phyloP scores from a whole-genome alignment of 2,113 vertebrate species.

The Trogon melanurus region DNA sequence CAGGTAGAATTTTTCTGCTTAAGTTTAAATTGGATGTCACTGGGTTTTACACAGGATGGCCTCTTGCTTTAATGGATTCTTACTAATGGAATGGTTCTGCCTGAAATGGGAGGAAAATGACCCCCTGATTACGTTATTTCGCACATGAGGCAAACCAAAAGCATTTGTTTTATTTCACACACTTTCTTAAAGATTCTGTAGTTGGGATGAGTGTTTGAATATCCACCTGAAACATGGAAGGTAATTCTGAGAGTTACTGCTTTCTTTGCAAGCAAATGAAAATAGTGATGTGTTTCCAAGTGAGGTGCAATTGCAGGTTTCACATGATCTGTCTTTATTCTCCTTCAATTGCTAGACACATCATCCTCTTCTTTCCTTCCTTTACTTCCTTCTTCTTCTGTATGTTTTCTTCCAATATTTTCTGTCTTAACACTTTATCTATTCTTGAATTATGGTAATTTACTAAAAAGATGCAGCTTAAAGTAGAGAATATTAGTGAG shows the following conservation, averaged over 20 bases:
- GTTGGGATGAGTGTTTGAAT: background rate
- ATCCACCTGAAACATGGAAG: background rate
- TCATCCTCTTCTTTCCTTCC: background rate
- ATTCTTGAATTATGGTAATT: background rate
- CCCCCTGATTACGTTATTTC: background rate
- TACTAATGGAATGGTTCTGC: slow-evolving; percentile 14
- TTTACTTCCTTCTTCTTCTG: background rate
- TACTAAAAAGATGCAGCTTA: background rate
- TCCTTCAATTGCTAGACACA: background rate
- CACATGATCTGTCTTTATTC: background rate
- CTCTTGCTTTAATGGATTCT: background rate
- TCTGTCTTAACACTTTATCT: background rate
- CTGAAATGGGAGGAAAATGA: background rate
- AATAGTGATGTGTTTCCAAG: background rate
- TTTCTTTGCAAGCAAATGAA: background rate
- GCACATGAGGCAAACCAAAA: background rate
- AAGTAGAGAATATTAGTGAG: background rate
- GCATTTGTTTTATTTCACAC: background rate
- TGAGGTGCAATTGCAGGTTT: background rate
- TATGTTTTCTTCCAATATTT: background rate
- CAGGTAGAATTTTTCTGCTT: background rate
- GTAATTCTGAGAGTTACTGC: background rate
- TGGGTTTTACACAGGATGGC: background rate
- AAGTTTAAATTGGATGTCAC: background rate
- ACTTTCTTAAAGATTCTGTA: background rate